Percentiles rank a stretch among this genome's conserved stretches.
phyloP scores from a whole-genome alignment of 2,797 vertebrate genomes.

The Neoniphon sammara region DNA sequence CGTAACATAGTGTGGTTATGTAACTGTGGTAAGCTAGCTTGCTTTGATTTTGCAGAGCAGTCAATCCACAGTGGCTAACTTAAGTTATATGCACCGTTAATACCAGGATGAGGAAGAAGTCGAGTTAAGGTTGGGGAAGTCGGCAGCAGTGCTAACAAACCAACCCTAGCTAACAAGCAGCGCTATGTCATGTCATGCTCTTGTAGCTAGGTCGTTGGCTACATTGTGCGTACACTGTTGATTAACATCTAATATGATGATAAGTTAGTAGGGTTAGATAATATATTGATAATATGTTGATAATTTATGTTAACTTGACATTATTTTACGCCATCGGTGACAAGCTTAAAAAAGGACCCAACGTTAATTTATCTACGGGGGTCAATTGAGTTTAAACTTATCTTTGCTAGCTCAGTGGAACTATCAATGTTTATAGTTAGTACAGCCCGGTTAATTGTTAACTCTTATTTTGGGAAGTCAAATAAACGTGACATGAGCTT shows the following conservation, averaged over 20 bases:
- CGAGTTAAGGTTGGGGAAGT: neutral
- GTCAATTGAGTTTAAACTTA: no score
- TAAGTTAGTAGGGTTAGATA: no score
- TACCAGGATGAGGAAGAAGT: neutral
- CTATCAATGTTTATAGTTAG: neutral
- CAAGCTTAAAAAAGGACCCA: no score
- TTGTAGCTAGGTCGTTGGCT: neutral
- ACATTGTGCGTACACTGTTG: neutral
- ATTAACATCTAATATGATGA: neutral
- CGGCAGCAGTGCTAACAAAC: slow-evolving; percentile 30
- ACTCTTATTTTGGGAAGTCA: neutral
- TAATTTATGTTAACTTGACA: no score
- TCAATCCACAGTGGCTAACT: no score
- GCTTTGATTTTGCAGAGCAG: neutral
- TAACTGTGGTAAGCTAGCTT: neutral
- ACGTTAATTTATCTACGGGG: no score
- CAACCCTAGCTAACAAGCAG: slow-evolving; percentile 49
- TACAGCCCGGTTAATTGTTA: neutral
- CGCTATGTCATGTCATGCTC: no score
- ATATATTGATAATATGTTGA: no score
- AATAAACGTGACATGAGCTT: neutral
- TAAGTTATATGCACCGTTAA: neutral
- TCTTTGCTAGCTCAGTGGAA: no score
- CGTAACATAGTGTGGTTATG: slow-evolving; percentile 13
- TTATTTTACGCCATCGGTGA: no score